Conservation (phyloP, 2,113 vertebrate species). For the Actenoides hombroni region DNA sequence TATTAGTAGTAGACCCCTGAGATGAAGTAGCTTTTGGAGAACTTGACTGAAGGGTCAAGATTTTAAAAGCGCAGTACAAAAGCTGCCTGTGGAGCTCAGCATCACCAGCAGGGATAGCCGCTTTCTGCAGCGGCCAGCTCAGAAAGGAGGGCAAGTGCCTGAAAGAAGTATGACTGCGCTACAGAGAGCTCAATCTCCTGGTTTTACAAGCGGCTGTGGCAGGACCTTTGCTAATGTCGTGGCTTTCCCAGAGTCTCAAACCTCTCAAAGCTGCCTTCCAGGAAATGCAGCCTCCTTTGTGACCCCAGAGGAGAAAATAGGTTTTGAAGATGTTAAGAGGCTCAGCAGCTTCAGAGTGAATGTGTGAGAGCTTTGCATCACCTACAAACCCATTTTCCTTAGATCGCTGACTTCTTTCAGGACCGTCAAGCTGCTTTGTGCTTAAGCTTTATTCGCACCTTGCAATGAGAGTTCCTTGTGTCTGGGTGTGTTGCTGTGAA, state of each 20-base stretch:
- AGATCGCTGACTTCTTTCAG: slow-evolving; percentile 33
- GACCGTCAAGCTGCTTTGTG: not conserved
- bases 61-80: not conserved
- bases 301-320: slow-evolving; percentile 2
- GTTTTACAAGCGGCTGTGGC: not conserved
- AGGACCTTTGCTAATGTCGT: not conserved
- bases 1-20: not conserved
- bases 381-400: slow-evolving; percentile 53
- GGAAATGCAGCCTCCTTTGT: not conserved
- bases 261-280: slow-evolving; percentile 1
- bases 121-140: not conserved
- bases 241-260: not conserved
- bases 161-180: not conserved
- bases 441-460: slow-evolving; percentile 17
- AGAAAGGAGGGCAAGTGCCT: not conserved
- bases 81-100: not conserved
- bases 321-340: slow-evolving; percentile 31
- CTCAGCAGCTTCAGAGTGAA: slow-evolving; percentile 3
- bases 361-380: slow-evolving; percentile 10
- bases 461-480: not conserved
- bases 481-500: not conserved
- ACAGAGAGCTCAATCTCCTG: not conserved
- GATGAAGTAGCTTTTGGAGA: not conserved
- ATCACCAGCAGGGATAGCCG: not conserved
- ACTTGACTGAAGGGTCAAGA: not conserved